These are phyloP conservation scores for Clarias magur DNA, from an alignment of 2,113 vertebrate species.

Conservation along the genomic window DNA sequence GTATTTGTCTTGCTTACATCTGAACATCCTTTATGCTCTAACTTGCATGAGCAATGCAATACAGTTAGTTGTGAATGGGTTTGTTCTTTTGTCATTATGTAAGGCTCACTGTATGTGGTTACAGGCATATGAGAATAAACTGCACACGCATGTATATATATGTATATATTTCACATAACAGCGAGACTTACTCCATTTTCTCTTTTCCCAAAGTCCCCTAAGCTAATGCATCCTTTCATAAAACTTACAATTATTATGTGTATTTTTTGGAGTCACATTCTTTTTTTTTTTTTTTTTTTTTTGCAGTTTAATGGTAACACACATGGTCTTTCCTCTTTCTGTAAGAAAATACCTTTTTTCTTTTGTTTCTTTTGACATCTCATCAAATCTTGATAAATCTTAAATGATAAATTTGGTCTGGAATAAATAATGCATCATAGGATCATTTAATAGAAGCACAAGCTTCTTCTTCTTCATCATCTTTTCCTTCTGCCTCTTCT, in stretches of 20 bases:
- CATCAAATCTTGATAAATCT: background rate
- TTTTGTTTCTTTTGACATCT: background rate
- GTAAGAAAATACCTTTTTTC: background rate
- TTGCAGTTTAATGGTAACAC: background rate
- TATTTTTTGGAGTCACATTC: background rate
- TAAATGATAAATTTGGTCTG: background rate
- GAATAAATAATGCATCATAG: background rate
- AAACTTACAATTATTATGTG: background rate
- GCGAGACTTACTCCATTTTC: background rate
- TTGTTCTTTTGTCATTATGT: background rate
- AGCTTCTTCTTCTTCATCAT: background rate
- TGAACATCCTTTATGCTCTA: background rate
- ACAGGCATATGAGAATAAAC: background rate
- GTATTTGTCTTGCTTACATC: constrained; percentile 8
- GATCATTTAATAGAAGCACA: background rate
- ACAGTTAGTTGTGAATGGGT: background rate
- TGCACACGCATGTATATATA: background rate
- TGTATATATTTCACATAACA: background rate
- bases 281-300: background rate
- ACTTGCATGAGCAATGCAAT: background rate
- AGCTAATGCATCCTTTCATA: background rate
- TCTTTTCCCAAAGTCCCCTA: background rate
- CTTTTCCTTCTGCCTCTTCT: background rate
- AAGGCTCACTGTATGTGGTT: background rate
- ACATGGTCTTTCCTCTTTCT: background rate